Evolutionary conservation across 2,888 invertebrate species (phyloP).

Genomic region (Lasius fuliginosus): DNA sequence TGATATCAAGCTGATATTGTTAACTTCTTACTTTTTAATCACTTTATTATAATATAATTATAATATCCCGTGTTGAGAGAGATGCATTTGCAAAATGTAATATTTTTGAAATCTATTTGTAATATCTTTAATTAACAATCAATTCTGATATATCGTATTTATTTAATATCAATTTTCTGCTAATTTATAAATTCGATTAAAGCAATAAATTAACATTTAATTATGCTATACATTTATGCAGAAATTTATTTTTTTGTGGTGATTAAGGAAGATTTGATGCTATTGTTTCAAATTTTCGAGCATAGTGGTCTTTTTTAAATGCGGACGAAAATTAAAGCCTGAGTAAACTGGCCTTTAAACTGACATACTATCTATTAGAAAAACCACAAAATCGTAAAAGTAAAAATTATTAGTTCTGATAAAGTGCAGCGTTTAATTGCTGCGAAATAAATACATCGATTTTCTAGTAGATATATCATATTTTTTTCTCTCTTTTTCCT

Average conservation of each 20-base stretch:
- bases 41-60: not conserved
- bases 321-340: not conserved
- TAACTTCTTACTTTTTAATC: not conserved
- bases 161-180: not conserved
- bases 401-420: not conserved
- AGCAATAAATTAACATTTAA: not conserved
- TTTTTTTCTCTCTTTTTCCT: not conserved
- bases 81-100: not conserved
- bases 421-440: not conserved
- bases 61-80: not conserved
- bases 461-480: not conserved
- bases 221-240: not conserved
- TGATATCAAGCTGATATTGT: not conserved
- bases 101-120: not conserved
- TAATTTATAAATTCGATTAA: not conserved
- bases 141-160: not conserved
- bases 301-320: not conserved
- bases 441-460: not conserved
- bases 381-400: not conserved
- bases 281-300: not conserved
- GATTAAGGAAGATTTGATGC: not conserved
- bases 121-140: not conserved
- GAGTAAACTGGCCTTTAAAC: not conserved
- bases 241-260: not conserved
- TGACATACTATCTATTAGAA: not conserved